Evolutionary conservation across 2,113 vertebrate species (phyloP).

Genomic region (Neofelis nebulosa): DNA sequence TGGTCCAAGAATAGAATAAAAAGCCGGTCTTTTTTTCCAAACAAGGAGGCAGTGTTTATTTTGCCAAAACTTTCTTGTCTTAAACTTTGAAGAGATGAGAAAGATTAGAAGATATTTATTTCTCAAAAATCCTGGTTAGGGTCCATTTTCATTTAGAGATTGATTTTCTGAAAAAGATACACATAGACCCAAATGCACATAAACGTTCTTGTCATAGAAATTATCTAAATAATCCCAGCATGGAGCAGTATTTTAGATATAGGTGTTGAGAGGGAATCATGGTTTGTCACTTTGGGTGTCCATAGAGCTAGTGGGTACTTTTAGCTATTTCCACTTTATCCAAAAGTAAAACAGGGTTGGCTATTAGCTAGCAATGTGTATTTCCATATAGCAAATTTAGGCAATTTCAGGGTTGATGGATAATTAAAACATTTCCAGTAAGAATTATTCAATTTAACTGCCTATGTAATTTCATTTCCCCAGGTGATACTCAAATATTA

Average conservation of each 20-base stretch:
- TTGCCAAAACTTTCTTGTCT: conserved; percentile 37
- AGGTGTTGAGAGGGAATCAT: not conserved
- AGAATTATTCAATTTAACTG: not conserved
- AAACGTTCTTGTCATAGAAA: not conserved
- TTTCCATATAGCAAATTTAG: not conserved
- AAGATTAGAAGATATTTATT: not conserved
- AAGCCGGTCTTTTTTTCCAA: conserved; percentile 53
- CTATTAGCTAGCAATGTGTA: not conserved
- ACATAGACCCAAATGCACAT: not conserved
- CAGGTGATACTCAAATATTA: not conserved
- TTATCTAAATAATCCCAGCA: not conserved
- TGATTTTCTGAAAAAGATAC: not conserved
- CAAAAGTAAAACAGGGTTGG: not conserved
- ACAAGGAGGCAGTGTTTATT: conserved; percentile 24
- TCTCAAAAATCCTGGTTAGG: not conserved
- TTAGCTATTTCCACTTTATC: not conserved
- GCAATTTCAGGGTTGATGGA: not conserved
- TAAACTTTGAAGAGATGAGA: conserved; percentile 1
- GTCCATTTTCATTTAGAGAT: not conserved
- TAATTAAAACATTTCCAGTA: not conserved
- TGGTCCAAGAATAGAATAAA: conserved; percentile 67
- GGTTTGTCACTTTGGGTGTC: not conserved
- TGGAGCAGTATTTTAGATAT: not conserved
- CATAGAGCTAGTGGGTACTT: not conserved
- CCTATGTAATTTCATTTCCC: not conserved